Evolutionary conservation across 2,113 vertebrate genomes (phyloP).

Genomic region (cat (Felis catus)): F.catus_Fca126_mat1.0 CM031424.1:22626001-22626500

Average conservation of each 20-base stretch:
- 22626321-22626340: neutral
- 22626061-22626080: neutral
- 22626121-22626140: neutral
- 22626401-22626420: neutral
- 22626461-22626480: neutral
- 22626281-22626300: neutral
- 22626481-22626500: neutral
- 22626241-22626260: neutral
- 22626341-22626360: neutral
- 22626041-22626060: conserved; percentile 6
- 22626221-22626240: neutral
- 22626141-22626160: neutral
- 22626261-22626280: neutral
- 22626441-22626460: no score
- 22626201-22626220: neutral
- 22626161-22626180: neutral
- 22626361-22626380: neutral
- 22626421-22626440: neutral
- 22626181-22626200: neutral
- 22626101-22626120: neutral
- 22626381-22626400: neutral
- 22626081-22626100: neutral
- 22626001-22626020: neutral
- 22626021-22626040: neutral
- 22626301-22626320: neutral